Base-by-base conservation (phyloP, 2,888 invertebrate species). In the Drosophila flavopinicola region DNA sequence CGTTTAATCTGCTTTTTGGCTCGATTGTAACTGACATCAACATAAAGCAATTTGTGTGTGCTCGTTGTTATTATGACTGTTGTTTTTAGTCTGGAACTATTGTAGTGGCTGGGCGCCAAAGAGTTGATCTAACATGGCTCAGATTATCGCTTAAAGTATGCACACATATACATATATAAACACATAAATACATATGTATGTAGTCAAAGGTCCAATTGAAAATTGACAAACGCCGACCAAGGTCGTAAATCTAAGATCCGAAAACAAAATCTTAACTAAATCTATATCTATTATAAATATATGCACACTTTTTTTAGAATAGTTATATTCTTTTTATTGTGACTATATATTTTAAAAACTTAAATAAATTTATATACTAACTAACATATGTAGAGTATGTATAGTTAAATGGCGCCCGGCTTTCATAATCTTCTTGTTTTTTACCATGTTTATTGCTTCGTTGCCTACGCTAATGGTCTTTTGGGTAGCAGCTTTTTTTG, bases 381-480 rank as follows among this genome's bases (percentile, higher is more conserved):
- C 10, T 23, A n/a, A n/a, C n/a, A n/a, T n/a, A n/a, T n/a, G n/a
- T n/a, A n/a, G n/a, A n/a, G n/a, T n/a, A n/a, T n/a, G n/a, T n/a
- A 15, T 33, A 30, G 44, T 52, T 51, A 32, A 47, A 27, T 20
- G n/a, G 20, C n/a, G 25, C 6, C 24, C 11, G 11, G n/a, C 7
- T 24, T 41, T 30, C 29, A 33, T 25, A 10, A 20, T 35, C 13
- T 47, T 32, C 44, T 65, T 54, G 45, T 49, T 39, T 33, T 33
- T 37, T 44, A 32, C 17, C 58, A 52, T 58, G 27, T 75, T 59
- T 59, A 39, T 57, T 65, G 75, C 63, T 60, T 63, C 63, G 85
- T 45, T 80, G 80, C 9, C 74, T 63, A 58, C 44, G 75, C 60
- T 82, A 82, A 82, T 84, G 66, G 70, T 59, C 44, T 52, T 53